Percentiles rank a stretch among this genome's conserved stretches.
Conservation (phyloP, 2,888 invertebrate genomes). For the Sipha maydis region DNA sequence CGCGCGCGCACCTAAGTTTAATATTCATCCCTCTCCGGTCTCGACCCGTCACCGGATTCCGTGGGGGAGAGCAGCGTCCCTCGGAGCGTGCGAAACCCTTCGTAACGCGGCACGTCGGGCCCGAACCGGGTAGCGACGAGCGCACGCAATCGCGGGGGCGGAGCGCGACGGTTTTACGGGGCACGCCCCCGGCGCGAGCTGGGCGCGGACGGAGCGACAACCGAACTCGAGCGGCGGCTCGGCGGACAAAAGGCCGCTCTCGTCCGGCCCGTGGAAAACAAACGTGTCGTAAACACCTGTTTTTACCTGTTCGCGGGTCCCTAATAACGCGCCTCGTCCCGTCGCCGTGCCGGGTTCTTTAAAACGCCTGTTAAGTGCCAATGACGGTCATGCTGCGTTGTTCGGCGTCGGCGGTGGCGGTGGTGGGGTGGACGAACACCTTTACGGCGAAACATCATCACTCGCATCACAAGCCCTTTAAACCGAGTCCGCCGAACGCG, state of each 20-base stretch:
- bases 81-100: neutral
- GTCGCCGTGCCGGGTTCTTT: neutral
- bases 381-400: neutral
- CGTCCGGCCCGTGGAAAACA: conserved; percentile 52
- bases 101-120: neutral
- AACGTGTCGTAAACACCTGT: conserved; percentile 61
- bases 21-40: neutral
- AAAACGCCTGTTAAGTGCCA: conserved; percentile 52
- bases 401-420: neutral
- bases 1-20: too few species aligned
- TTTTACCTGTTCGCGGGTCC: conserved; percentile 51
- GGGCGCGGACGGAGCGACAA: neutral
- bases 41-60: neutral
- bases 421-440: neutral
- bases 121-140: neutral
- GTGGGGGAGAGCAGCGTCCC: neutral
- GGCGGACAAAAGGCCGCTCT: conserved; percentile 11
- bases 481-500: neutral
- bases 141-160: conserved; percentile 4
- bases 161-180: conserved; percentile 6
- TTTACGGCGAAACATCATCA: conserved; percentile 42
- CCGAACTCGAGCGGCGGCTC: neutral
- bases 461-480: conserved; percentile 38
- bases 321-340: neutral
- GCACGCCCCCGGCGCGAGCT: conserved; percentile 9